Evolutionary conservation across 2,113 vertebrate genomes (phyloP).

Genomic region (Crotophaga sulcirostris): DNA sequence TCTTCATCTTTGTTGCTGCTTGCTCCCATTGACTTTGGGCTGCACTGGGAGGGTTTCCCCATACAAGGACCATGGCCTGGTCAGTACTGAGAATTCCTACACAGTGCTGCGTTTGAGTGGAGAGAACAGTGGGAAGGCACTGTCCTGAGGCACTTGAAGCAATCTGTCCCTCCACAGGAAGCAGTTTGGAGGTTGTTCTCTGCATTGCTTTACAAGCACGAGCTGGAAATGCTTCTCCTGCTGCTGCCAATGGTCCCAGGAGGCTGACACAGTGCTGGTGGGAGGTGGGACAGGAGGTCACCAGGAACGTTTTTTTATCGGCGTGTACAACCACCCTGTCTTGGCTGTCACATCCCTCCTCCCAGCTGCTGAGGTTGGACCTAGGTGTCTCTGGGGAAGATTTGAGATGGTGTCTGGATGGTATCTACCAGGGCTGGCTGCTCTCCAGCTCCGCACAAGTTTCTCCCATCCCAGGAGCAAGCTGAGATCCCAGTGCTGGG

Average conservation of each 20-base stretch:
- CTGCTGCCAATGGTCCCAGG: background rate
- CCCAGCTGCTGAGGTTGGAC: background rate
- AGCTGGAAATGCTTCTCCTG: background rate
- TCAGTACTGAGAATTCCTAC: background rate
- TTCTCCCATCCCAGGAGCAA: background rate
- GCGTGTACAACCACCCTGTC: background rate
- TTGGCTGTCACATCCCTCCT: background rate
- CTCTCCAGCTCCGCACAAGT: background rate
- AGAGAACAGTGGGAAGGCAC: background rate
- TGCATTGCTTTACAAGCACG: background rate
- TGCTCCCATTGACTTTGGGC: background rate
- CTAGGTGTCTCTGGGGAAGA: background rate
- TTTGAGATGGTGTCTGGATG: background rate
- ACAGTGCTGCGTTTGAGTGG: rapidly evolving
- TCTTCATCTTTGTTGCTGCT: background rate
- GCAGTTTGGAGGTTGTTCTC: background rate
- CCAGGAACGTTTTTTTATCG: background rate
- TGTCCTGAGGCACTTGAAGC: background rate
- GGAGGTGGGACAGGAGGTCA: background rate
- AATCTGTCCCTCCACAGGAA: background rate
- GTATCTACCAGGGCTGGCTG: background rate
- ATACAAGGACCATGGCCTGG: rapidly evolving
- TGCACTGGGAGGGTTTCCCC: background rate
- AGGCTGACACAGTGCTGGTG: background rate
- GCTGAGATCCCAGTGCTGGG: background rate